Conservation (phyloP, 2,888 invertebrate species). For the Tenthredo mesomela region DNA sequence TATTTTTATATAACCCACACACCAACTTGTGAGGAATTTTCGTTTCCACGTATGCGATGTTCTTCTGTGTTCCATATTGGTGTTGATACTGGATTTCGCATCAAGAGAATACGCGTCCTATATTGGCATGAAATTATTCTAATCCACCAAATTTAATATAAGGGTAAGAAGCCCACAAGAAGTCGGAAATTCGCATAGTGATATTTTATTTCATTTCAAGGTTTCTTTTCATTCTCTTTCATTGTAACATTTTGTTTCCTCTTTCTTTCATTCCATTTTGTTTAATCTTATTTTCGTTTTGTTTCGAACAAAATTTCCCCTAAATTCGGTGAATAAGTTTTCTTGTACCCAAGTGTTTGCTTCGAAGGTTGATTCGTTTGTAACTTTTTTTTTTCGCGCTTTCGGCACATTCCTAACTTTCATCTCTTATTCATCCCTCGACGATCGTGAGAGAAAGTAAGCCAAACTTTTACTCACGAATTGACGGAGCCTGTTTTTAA, state of each 20-base stretch:
- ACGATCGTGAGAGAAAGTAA: constrained; percentile 24
- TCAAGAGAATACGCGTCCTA: background rate
- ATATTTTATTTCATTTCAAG: constrained; percentile 13
- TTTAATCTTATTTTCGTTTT: constrained; percentile 22
- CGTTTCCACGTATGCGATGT: background rate
- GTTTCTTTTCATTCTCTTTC: background rate
- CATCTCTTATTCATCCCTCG: constrained; percentile 46
- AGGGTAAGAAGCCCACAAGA: constrained; percentile 8
- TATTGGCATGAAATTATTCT: constrained; percentile 8
- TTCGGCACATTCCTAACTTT: constrained; percentile 33
- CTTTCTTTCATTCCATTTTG: background rate
- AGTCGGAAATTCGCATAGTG: background rate
- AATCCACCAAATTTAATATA: constrained; percentile 1
- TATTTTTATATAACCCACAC: background rate
- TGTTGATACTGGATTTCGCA: background rate
- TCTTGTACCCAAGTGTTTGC: constrained; percentile 19
- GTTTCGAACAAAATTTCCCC: constrained; percentile 3
- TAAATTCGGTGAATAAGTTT: background rate
- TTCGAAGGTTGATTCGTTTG: constrained; percentile 38
- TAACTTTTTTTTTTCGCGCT: constrained; percentile 36
- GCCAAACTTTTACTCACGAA: background rate
- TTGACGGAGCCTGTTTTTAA: background rate
- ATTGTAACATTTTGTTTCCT: background rate
- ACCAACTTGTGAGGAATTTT: background rate
- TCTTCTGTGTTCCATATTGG: background rate